Conservation (phyloP, 2,797 vertebrate genomes). For the Linurgus olivaceus region DNA sequence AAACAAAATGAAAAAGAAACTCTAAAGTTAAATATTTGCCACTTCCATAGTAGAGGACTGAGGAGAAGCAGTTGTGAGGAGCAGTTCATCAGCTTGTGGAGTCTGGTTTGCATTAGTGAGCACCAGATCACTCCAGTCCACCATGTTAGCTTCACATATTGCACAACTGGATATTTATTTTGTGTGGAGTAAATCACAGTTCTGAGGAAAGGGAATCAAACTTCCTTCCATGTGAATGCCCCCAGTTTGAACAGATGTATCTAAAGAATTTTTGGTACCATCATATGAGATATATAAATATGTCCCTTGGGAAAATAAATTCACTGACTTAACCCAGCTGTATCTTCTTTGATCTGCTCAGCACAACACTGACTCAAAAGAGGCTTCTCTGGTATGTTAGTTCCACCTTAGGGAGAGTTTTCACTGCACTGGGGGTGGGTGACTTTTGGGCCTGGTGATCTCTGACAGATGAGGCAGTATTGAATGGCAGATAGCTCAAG, state of each 20-base stretch:
- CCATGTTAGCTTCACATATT: background rate
- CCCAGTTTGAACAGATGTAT: rapidly evolving
- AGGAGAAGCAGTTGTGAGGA: background rate
- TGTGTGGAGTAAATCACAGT: background rate
- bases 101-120: background rate
- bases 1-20: background rate
- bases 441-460: background rate
- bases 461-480: background rate
- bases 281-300: background rate
- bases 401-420: background rate
- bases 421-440: rapidly evolving
- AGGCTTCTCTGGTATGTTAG: background rate
- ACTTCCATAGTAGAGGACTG: background rate
- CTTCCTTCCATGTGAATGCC: background rate
- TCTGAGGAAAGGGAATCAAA: background rate
- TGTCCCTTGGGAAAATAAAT: background rate
- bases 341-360: background rate
- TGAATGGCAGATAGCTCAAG: background rate
- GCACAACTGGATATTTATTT: background rate
- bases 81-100: background rate
- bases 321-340: background rate
- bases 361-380: background rate
- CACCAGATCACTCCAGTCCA: background rate
- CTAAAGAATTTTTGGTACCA: background rate
- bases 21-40: background rate